Base-by-base conservation (phyloP, 2,888 invertebrate species). In the Dyspetes luteomarginatus region DNA sequence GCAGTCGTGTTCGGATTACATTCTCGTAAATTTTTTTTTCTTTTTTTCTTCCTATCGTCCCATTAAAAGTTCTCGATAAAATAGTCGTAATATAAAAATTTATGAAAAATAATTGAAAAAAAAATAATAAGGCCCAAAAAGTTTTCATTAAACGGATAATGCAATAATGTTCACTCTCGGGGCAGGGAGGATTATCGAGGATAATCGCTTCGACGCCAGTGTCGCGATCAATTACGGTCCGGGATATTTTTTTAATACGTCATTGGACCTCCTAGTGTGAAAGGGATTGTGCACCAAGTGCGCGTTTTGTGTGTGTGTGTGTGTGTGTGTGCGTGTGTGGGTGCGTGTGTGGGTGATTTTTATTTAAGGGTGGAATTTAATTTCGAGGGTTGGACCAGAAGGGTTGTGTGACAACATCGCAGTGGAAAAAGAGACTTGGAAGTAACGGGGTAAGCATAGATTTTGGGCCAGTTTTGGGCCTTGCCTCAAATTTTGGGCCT, bases 81-180 rank as follows among this genome's bases (percentile, higher is more conserved):
- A n/a, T n/a, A 22, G 15, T 5, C 17, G 24, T n/a, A 60, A 30
- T 9, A 7, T 12, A 28, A n/a, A 65, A n/a, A n/a, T n/a, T 7
- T 2, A 26, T 17, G 30, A 41, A 12, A 15, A 19, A 48, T 7
- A 5, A 4, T 15, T 15, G 45, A 41, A 17, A 36, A 55, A n/a
- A 22, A 0, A 24, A 56, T 19, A 9, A 7, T 41, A 4, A 17
- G 15, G 30, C 4, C 9, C 5, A 52, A 19, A 22, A 26, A 17
- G 12, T 36, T 1, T 19, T 52, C 45, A 9, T 82, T 78, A 83
- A 83, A 84, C 82, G 84, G 86, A 86, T 84, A n/a, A 84, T 86
- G 84, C 82, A 86, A 89, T 88, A 88, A 89, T 89, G 89, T 86
- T 82, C 83, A 82, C 82, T 85, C 83, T 85, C 84, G 83, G 79